Percentiles rank a stretch among this genome's conserved stretches.
Evolutionary conservation across 2,113 vertebrate genomes (phyloP).

Genomic region (Percopsis transmontana): DNA sequence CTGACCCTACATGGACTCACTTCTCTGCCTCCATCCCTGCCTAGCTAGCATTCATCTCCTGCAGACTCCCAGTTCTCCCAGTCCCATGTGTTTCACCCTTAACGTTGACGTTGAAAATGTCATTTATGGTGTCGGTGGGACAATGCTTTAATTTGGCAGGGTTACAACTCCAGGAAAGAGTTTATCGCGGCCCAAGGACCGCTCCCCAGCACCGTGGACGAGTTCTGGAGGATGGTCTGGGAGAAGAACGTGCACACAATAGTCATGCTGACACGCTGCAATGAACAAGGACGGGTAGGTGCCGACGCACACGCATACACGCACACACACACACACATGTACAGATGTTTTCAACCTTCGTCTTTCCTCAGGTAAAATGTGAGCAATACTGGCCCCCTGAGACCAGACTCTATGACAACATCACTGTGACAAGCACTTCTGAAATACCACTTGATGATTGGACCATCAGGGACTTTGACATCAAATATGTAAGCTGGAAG

Average conservation of each 20-base stretch:
- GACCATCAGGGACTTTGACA: conserved; percentile 91
- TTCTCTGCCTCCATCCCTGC: conserved; percentile 22
- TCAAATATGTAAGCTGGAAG: conserved; percentile 84
- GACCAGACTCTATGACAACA: conserved; percentile 79
- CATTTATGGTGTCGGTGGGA: conserved; percentile 16
- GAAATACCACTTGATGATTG: conserved; percentile 88
- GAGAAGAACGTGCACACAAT: conserved; percentile 88
- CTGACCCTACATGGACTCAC: conserved; percentile 33
- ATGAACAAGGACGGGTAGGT: conserved; percentile 92
- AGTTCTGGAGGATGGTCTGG: conserved; percentile 99
- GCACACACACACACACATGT: not conserved
- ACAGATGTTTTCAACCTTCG: not conserved
- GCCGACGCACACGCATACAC: not conserved
- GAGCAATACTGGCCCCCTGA: conserved; percentile 91
- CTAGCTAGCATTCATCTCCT: too few species aligned
- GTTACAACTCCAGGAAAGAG: conserved; percentile 87
- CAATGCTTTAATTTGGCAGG: conserved; percentile 72
- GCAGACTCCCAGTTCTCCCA: too few species aligned
- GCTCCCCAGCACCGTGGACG: conserved; percentile 85
- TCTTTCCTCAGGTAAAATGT: conserved; percentile 86
- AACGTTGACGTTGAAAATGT: too few species aligned
- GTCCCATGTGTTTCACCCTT: too few species aligned
- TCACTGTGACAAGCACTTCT: conserved; percentile 82
- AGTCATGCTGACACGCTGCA: conserved; percentile 95
- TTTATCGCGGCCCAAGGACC: conserved; percentile 96